phyloP scores from a whole-genome alignment of 2,797 vertebrate genomes.

The Gymnoscopelus braueri region DNA sequence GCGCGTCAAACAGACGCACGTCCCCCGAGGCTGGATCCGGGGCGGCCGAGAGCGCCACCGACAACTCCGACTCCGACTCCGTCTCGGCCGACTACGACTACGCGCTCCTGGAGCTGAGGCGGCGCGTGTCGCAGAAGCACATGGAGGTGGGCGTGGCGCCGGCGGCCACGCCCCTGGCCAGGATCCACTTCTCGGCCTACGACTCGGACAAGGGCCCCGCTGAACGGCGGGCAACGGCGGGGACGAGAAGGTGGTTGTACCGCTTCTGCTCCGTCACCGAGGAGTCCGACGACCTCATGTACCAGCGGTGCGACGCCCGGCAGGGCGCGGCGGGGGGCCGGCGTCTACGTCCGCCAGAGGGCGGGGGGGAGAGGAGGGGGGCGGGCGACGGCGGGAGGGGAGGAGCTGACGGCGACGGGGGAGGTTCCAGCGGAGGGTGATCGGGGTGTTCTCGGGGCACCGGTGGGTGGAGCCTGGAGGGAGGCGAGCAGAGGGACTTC shows the following conservation, averaged over 20 bases:
- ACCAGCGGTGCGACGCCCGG: slow-evolving; percentile 92
- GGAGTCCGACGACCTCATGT: slow-evolving; percentile 89
- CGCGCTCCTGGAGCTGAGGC: slow-evolving; percentile 90
- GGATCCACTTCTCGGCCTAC: slow-evolving; percentile 92
- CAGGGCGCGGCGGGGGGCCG: slow-evolving; percentile 89
- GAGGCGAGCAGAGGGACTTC: slow-evolving; percentile 84
- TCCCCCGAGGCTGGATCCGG: slow-evolving; percentile 90
- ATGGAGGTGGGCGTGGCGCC: slow-evolving; percentile 93
- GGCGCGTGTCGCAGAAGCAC: slow-evolving; percentile 82
- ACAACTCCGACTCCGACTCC: slow-evolving; percentile 69
- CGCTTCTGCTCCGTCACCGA: slow-evolving; percentile 91
- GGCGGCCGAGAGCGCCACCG: slow-evolving; percentile 49
- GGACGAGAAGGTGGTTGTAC: slow-evolving; percentile 87
- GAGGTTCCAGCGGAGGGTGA: slow-evolving; percentile 90
- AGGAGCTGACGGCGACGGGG: slow-evolving; percentile 71
- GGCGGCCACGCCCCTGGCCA: slow-evolving; percentile 68
- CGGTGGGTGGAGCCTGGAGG: slow-evolving; percentile 85
- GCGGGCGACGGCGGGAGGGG: slow-evolving; percentile 55
- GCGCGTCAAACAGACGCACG: slow-evolving; percentile 84
- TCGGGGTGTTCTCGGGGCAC: slow-evolving; percentile 91
- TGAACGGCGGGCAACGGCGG: slow-evolving; percentile 46
- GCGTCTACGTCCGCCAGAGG: slow-evolving; percentile 89
- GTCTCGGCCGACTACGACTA: slow-evolving; percentile 89
- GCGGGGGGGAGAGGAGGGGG: slow-evolving; percentile 32
- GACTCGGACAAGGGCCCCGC: slow-evolving; percentile 71